Conservation (phyloP, 2,888 invertebrate species). For the Clepsis dumicolana region DNA sequence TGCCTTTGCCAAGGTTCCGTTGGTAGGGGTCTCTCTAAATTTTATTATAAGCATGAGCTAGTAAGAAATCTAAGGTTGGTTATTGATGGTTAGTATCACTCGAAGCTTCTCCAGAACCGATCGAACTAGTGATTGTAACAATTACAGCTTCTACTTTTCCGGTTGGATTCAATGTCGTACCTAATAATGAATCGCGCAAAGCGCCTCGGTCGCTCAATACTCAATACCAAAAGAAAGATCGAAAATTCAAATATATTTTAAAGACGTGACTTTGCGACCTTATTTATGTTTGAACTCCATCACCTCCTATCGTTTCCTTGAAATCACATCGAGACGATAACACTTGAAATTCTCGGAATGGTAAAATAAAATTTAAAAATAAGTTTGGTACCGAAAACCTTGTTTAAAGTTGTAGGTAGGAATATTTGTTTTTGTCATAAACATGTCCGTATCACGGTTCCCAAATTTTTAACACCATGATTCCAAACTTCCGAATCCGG, state of each 20-base stretch:
- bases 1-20: conserved; percentile 56
- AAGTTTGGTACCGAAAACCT: background rate
- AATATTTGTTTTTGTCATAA: conserved; percentile 11
- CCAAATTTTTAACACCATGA: too few relatives aligned
- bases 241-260: background rate
- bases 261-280: conserved; percentile 22
- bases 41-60: background rate
- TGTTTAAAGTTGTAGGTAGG: background rate
- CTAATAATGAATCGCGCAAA: too few relatives aligned
- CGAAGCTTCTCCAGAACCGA: too few relatives aligned
- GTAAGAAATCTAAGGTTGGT: too few relatives aligned
- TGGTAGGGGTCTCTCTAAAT: conserved; percentile 40
- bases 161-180: too few relatives aligned
- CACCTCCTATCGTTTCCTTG: conserved; percentile 34
- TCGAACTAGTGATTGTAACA: too few relatives aligned
- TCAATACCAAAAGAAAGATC: background rate
- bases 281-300: conserved; percentile 32
- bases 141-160: too few relatives aligned
- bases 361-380: background rate
- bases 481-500: too few relatives aligned
- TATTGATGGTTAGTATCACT: too few relatives aligned
- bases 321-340: conserved; percentile 37
- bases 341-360: conserved; percentile 28
- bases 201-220: too few relatives aligned
- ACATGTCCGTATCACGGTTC: background rate